phyloP scores from a whole-genome alignment of 2,888 invertebrate species.

The Beris morrisii region DNA sequence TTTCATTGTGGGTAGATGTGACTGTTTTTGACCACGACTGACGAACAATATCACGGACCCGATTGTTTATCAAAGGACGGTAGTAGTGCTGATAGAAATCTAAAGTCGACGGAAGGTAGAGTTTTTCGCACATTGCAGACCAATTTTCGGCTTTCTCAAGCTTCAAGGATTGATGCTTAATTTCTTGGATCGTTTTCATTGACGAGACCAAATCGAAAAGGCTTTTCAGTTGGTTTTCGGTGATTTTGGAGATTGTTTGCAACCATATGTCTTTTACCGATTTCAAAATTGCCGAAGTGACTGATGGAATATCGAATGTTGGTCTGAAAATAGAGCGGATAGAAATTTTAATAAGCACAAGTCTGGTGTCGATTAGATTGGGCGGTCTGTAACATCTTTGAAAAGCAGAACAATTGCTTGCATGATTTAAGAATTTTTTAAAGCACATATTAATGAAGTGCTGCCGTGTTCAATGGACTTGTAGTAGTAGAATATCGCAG shows the following conservation, averaged over 20 bases:
- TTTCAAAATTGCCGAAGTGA: constrained; percentile 47
- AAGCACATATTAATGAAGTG: too few species aligned
- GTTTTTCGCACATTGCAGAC: constrained; percentile 63
- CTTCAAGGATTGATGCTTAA: constrained; percentile 69
- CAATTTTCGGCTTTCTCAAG: constrained; percentile 67
- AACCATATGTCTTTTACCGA: constrained; percentile 66
- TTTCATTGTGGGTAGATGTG: constrained; percentile 43
- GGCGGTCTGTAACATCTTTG: too few species aligned
- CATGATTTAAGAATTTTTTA: too few species aligned
- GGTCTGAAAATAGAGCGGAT: constrained; percentile 45
- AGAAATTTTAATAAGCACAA: not conserved
- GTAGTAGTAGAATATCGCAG: too few species aligned
- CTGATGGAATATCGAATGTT: constrained; percentile 45
- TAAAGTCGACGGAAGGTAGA: constrained; percentile 60
- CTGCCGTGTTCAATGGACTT: too few species aligned
- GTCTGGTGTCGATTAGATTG: too few species aligned
- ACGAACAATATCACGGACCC: constrained; percentile 66
- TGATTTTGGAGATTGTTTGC: constrained; percentile 63
- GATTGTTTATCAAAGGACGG: constrained; percentile 70
- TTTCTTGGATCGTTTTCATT: constrained; percentile 71
- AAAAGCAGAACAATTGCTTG: too few species aligned
- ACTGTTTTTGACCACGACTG: constrained; percentile 57
- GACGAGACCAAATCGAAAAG: constrained; percentile 68
- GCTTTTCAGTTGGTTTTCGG: constrained; percentile 62
- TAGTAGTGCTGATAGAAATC: constrained; percentile 75